Conservation (phyloP, 2,113 vertebrate genomes). For the Trogon melanurus region DNA sequence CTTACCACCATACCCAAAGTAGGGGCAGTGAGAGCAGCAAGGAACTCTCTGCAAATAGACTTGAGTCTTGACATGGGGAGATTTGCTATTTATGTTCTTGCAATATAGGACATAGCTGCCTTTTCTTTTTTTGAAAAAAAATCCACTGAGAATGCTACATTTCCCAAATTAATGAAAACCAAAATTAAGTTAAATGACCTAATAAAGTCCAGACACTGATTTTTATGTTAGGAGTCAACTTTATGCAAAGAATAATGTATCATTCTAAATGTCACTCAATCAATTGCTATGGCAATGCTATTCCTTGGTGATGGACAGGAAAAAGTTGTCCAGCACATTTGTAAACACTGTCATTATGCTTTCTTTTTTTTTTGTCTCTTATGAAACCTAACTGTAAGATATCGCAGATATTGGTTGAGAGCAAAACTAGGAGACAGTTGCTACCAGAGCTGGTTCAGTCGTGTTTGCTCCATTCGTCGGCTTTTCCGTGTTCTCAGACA, state of each 20-base stretch:
- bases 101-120: neutral
- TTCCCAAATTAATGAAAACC: constrained; percentile 24
- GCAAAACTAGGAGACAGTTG: neutral
- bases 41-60: neutral
- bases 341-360: neutral
- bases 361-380: neutral
- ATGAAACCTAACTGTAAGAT: neutral
- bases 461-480: neutral
- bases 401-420: neutral
- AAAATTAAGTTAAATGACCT: constrained; percentile 19
- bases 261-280: constrained; percentile 32
- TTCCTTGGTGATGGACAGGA: neutral
- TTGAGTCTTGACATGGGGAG: neutral
- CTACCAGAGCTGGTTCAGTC: neutral
- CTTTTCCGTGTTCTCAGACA: neutral
- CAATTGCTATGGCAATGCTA: neutral
- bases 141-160: neutral
- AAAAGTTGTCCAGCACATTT: neutral
- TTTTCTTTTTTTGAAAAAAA: neutral
- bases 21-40: neutral
- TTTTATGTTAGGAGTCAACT: constrained; percentile 42
- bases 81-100: neutral
- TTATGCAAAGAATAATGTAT: constrained; percentile 34
- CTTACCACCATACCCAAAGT: neutral
- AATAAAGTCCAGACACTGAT: constrained; percentile 42